Conservation (phyloP, 2,888 invertebrate species). For the Tromatobia lineatoria region DNA sequence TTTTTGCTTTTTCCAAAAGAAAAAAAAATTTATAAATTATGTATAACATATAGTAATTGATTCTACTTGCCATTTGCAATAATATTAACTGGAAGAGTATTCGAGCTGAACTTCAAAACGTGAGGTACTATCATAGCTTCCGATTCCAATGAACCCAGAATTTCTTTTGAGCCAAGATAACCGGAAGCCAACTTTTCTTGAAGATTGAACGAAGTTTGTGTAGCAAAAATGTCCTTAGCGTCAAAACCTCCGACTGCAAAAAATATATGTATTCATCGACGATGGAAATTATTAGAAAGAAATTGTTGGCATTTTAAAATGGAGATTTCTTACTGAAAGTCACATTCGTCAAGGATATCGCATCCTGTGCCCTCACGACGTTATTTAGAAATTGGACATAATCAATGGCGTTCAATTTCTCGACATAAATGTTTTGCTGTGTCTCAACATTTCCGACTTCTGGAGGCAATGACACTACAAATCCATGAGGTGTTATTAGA, state of each 20-base stretch:
- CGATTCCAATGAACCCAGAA: slow-evolving; percentile 41
- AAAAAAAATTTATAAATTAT: neutral
- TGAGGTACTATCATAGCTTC: slow-evolving; percentile 78
- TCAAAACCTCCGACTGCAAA: slow-evolving; percentile 61
- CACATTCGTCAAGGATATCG: slow-evolving; percentile 81
- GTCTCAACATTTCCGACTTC: slow-evolving; percentile 78
- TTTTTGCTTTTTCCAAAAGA: neutral
- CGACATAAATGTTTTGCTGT: slow-evolving; percentile 80
- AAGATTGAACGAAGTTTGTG: slow-evolving; percentile 78
- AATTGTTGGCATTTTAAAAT: neutral
- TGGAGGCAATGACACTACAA: slow-evolving; percentile 68
- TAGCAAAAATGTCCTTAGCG: slow-evolving; percentile 78
- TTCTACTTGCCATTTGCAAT: slow-evolving; percentile 80
- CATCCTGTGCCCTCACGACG: slow-evolving; percentile 83
- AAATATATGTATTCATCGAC: neutral
- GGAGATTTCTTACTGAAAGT: slow-evolving; percentile 83
- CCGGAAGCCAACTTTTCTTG: slow-evolving; percentile 49
- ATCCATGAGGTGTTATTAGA: slow-evolving; percentile 62
- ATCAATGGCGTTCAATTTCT: slow-evolving; percentile 84
- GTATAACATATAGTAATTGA: neutral
- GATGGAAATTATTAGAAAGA: slow-evolving; percentile 18
- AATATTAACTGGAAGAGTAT: slow-evolving; percentile 76
- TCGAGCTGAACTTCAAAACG: slow-evolving; percentile 56
- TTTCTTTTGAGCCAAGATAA: slow-evolving; percentile 63
- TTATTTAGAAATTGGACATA: slow-evolving; percentile 81